Evolutionary conservation across 2,888 invertebrate species (phyloP).

Genomic region (Melieria omissa): DNA sequence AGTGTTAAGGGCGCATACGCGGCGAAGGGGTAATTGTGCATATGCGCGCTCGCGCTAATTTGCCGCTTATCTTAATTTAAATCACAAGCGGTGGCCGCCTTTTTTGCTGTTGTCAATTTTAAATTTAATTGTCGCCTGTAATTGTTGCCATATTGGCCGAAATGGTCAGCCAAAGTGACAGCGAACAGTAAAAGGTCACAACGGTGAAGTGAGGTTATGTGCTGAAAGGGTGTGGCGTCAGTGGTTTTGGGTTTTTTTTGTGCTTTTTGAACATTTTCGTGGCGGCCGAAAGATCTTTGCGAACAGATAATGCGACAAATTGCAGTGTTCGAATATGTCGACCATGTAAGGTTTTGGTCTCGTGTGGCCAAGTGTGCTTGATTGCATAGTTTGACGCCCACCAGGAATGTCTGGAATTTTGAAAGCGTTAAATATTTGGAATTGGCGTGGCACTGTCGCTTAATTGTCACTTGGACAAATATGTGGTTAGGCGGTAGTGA

Average conservation of each 20-base stretch:
- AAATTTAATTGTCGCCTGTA: slow-evolving; percentile 33
- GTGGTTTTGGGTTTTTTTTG: slow-evolving; percentile 12
- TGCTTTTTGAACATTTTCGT: not conserved
- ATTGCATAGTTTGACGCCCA: slow-evolving; percentile 50
- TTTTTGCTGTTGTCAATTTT: slow-evolving; percentile 20
- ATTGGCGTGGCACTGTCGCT: not conserved
- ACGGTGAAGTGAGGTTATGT: not conserved
- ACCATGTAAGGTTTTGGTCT: slow-evolving; percentile 39
- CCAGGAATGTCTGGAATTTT: slow-evolving; percentile 50
- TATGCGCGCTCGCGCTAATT: slow-evolving; percentile 55
- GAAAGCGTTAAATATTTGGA: slow-evolving; percentile 29
- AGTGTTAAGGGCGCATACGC: not conserved
- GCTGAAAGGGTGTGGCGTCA: not conserved
- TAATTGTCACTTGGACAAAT: not conserved
- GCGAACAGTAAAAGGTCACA: too few relatives aligned
- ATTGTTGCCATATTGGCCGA: slow-evolving; percentile 29
- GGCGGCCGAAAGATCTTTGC: slow-evolving; percentile 12
- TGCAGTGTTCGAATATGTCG: slow-evolving; percentile 57
- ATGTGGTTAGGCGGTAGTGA: too few relatives aligned
- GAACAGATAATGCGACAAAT: slow-evolving; percentile 45
- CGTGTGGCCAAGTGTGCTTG: slow-evolving; percentile 42
- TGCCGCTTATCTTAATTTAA: slow-evolving; percentile 60
- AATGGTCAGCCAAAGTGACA: too few relatives aligned
- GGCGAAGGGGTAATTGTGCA: slow-evolving; percentile 12
- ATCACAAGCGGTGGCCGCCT: slow-evolving; percentile 17